A percentile compares a stretch with the other conserved stretches of the same genome.
Conservation (phyloP, 2,888 invertebrate species). For the Mimas tiliae region DNA sequence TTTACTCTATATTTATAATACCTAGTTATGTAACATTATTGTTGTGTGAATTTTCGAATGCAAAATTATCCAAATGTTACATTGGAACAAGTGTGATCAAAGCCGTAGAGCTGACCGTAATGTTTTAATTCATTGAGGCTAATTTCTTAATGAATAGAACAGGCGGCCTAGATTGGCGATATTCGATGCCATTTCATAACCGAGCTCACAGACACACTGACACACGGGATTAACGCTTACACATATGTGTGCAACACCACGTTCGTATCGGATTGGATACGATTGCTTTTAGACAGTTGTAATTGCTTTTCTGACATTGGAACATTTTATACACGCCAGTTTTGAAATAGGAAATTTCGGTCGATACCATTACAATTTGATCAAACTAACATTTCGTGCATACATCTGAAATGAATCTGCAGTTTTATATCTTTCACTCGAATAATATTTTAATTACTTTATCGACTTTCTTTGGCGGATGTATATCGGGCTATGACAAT, state of each 20-base stretch:
- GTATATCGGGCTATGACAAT: slow-evolving; percentile 9
- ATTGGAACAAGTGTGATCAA: background rate
- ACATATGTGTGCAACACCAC: slow-evolving; percentile 25
- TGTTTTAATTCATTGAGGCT: slow-evolving; percentile 11
- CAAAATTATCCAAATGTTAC: background rate
- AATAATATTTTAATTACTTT: slow-evolving; percentile 1
- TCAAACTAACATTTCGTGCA: slow-evolving; percentile 17
- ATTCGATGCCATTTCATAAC: slow-evolving; percentile 27
- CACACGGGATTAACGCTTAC: slow-evolving; percentile 13
- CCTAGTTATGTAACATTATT: no score
- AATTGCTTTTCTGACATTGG: slow-evolving; percentile 32
- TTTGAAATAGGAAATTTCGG: slow-evolving; percentile 29
- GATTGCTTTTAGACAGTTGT: slow-evolving; percentile 28
- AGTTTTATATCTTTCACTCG: slow-evolving; percentile 4
- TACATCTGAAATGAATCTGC: slow-evolving; percentile 8
- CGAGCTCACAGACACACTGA: slow-evolving; percentile 22
- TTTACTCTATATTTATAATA: no score
- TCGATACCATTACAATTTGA: slow-evolving; percentile 19
- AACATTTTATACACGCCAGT: slow-evolving; percentile 31
- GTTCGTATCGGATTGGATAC: slow-evolving; percentile 25
- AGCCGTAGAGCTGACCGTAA: background rate
- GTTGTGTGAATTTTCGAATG: background rate
- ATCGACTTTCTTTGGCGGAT: slow-evolving; percentile 13
- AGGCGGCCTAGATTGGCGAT: slow-evolving; percentile 24
- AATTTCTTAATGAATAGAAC: slow-evolving; percentile 14